Conservation (phyloP, 2,888 invertebrate genomes). For the Hypercompe scribonia region DNA sequence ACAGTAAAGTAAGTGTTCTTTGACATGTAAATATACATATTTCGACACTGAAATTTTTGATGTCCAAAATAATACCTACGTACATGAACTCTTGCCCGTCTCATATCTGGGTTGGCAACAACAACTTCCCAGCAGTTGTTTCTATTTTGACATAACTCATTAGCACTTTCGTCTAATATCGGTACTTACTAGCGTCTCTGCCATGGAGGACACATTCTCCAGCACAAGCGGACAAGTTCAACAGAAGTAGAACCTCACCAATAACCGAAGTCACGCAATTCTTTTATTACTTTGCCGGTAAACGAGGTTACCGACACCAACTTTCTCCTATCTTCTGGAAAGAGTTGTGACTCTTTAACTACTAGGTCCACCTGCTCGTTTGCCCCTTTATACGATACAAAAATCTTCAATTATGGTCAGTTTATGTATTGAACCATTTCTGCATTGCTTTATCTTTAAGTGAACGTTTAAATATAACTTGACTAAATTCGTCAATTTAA, state of each 20-base stretch:
- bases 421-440: too few species aligned
- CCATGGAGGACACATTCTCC: too few species aligned
- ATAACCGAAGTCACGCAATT: background rate
- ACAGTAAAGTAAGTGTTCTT: background rate
- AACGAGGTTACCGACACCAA: background rate
- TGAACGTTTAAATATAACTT: background rate
- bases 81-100: background rate
- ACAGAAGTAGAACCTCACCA: background rate
- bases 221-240: background rate
- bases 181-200: background rate
- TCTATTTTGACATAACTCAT: too few species aligned
- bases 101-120: background rate
- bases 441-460: background rate
- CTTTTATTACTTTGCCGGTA: background rate
- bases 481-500: background rate
- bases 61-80: too few species aligned
- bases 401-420: too few species aligned
- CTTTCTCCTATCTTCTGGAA: too few species aligned
- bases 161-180: too few species aligned
- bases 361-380: too few species aligned
- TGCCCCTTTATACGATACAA: too few species aligned
- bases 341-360: too few species aligned
- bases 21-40: background rate
- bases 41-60: background rate
- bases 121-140: background rate